Percentiles rank a stretch among this genome's conserved stretches.
Conservation (phyloP, 1,140 invertebrate species). For the Sminthurides bifidus region DNA sequence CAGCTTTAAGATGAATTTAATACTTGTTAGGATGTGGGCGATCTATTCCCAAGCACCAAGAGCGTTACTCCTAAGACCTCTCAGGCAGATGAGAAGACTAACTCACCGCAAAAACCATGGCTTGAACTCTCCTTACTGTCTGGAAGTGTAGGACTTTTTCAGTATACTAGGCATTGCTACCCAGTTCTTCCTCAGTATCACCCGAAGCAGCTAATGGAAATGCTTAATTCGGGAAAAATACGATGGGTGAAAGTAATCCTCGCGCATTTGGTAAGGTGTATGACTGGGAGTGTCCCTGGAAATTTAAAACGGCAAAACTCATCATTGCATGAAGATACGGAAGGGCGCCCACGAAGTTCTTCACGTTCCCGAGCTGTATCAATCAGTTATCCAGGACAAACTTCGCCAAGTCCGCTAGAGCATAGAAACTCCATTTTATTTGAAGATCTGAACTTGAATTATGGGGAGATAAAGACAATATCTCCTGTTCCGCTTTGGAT, state of each 20-base stretch:
- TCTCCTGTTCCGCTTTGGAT: constrained; percentile 93
- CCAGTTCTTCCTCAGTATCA: constrained; percentile 99
- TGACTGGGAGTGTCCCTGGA: constrained; percentile 13
- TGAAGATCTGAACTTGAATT: constrained; percentile 81
- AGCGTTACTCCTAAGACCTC: constrained; percentile 5
- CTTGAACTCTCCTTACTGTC: constrained; percentile 27
- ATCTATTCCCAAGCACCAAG: constrained; percentile 12
- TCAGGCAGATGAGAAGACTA: constrained; percentile 11
- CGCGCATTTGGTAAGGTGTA: constrained; percentile 66
- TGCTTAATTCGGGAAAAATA: constrained; percentile 97
- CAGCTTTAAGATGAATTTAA: neutral
- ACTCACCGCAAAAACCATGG: constrained; percentile 10
- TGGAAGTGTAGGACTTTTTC: constrained; percentile 29
- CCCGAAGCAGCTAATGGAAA: constrained; percentile 94
- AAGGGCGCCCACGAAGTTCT: constrained; percentile 55
- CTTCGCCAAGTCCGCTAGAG: constrained; percentile 42
- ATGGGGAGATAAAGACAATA: constrained; percentile 90
- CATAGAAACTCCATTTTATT: constrained; percentile 49
- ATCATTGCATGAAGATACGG: constrained; percentile 48
- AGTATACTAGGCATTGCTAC: constrained; percentile 57
- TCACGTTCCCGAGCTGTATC: constrained; percentile 74
- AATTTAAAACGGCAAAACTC: constrained; percentile 34
- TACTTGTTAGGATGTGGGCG: constrained; percentile 19
- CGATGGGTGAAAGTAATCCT: constrained; percentile 95
- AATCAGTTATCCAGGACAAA: constrained; percentile 59